phyloP scores from a whole-genome alignment of 2,113 vertebrate genomes.

The Xyliphius kryptos region DNA sequence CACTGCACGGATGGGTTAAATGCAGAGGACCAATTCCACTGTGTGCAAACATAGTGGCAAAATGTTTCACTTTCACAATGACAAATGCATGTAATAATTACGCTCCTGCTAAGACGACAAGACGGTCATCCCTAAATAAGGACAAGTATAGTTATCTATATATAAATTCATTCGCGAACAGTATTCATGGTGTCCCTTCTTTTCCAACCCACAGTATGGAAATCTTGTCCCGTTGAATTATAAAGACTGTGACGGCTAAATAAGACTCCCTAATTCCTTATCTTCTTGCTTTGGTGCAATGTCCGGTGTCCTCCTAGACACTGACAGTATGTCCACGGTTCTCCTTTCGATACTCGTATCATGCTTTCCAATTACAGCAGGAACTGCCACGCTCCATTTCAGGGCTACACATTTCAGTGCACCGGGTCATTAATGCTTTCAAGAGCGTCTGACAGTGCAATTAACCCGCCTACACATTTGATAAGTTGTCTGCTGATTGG shows the following conservation, averaged over 20 bases:
- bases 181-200: background rate
- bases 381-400: conserved; percentile 15
- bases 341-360: conserved; percentile 11
- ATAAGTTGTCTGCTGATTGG: conserved; percentile 35
- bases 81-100: too few relatives aligned
- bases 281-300: conserved; percentile 15
- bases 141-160: background rate
- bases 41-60: too few relatives aligned
- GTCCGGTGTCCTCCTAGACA: conserved; percentile 7
- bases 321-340: conserved; percentile 31
- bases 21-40: too few relatives aligned
- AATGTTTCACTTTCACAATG: too few relatives aligned
- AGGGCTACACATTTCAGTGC: conserved; percentile 7
- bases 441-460: conserved; percentile 30
- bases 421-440: conserved; percentile 35
- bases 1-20: too few relatives aligned
- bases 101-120: too few relatives aligned
- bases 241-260: conserved; percentile 9
- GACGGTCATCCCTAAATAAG: too few relatives aligned
- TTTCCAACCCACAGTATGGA: background rate
- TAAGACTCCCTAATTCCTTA: conserved; percentile 11
- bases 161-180: background rate
- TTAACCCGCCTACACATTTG: conserved; percentile 31
- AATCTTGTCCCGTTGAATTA: conserved; percentile 6
- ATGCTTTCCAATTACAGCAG: conserved; percentile 22